These are phyloP conservation scores for Pyrgilauda ruficollis DNA, from an alignment of 2,113 vertebrate species.

Conservation along the genomic window DNA sequence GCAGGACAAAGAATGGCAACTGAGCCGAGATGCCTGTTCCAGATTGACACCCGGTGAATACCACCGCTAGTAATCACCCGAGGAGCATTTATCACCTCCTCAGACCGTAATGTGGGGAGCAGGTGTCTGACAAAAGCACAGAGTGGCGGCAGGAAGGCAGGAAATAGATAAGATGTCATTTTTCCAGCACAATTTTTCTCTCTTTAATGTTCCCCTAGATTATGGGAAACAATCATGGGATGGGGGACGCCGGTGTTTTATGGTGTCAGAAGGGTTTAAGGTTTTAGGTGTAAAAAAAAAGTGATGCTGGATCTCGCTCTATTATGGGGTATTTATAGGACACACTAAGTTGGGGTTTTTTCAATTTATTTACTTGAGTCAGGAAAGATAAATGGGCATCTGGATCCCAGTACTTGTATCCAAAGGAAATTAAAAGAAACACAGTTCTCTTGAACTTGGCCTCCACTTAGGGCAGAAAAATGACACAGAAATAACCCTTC, in stretches of 20 bases:
- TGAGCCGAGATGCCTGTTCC: neutral
- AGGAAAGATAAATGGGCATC: slow-evolving; percentile 19
- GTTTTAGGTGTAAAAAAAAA: neutral
- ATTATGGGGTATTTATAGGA: neutral
- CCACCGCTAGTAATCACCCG: neutral
- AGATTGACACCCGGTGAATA: neutral
- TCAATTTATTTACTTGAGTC: slow-evolving; percentile 25
- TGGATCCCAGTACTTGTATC: neutral
- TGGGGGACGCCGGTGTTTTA: slow-evolving; percentile 8
- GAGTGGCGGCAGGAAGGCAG: neutral
- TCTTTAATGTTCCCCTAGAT: slow-evolving; percentile 38
- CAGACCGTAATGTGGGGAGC: slow-evolving; percentile 17
- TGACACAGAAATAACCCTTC: neutral
- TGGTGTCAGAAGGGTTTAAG: slow-evolving; percentile 33
- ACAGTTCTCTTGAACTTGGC: neutral
- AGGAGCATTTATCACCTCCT: slow-evolving; percentile 5
- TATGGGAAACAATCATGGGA: slow-evolving; percentile 11
- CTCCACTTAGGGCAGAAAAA: neutral
- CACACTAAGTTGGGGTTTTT: neutral
- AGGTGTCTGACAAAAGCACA: slow-evolving; percentile 46
- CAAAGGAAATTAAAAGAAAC: slow-evolving; percentile 14
- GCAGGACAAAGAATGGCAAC: neutral
- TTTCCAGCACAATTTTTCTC: slow-evolving; percentile 47
- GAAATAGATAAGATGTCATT: slow-evolving; percentile 42
- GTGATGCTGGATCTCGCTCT: neutral